Evolutionary conservation across 2,797 vertebrate species (phyloP), one percentile per base, ranked within the genome.

Genomic region (Poecile montanus): DNA sequence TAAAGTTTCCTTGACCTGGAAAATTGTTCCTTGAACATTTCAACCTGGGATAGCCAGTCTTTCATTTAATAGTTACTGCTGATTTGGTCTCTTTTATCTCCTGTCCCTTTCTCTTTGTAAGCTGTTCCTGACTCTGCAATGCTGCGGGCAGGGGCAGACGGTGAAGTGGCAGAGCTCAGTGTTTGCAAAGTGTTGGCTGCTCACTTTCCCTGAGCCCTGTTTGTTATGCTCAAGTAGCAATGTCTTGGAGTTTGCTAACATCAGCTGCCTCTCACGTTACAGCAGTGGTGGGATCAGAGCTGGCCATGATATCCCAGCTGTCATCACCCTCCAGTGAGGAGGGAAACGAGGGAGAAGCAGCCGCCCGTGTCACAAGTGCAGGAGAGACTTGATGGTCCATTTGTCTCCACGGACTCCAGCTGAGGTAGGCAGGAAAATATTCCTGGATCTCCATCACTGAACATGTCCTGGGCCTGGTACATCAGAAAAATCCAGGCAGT

Each of bases 221-320:
- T 91, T 87, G 45, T 74, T 91, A 15, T 58, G 42, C 65, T 95
- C 70, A 62, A 74, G 63, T 72, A 70, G 62, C 58, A 18, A 4
- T 32, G 42, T 10, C 20, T 60, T 23, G 74, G 63, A 87, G 71
- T 79, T 85, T 84, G n/a, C 53, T 88, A 48, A 92, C 67, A 63
- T 74, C 67, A 66, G 44, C 62, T 81, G 29, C 40, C 56, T 93
- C 88, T 97, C 70, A 14, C 8, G 2, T 95, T 96, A 42, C 80
- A 78, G 54, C 84, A 89, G 74, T 57, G 89, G 36, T 53, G 68
- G 87, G 47, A 58, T 87, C 72, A 83, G 91, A 93, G 42, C 88
- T 89, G 66, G 61, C 45, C 9, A 2, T 53, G 84, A 68, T 40
- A 51, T 14, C 51, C 13, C 34, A 54, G 70, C 74, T 96, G 86